A percentile compares a stretch with the other conserved stretches of the same genome.
These are phyloP conservation scores for Excalfactoria chinensis DNA, from an alignment of 2,113 vertebrate genomes.

Conservation along the genomic window DNA sequence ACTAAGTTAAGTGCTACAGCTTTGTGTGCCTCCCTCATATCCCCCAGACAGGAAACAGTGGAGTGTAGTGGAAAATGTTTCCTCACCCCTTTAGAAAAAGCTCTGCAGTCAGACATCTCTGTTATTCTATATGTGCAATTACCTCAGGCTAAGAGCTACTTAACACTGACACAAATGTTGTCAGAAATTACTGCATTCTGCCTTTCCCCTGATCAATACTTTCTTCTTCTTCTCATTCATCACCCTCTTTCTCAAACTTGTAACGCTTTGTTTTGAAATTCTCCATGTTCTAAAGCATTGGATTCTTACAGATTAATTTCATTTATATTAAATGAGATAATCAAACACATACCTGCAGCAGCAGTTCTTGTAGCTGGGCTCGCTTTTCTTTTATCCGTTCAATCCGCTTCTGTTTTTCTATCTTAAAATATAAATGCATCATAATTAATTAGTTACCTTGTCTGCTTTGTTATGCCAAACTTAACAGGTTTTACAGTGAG, in stretches of 20 bases:
- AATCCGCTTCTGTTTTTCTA: conserved; percentile 88
- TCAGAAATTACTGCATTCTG: background rate
- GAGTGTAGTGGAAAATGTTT: background rate
- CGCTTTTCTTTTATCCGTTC: conserved; percentile 89
- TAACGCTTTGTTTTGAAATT: background rate
- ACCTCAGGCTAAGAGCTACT: background rate
- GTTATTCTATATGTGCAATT: background rate
- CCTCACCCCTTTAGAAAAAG: background rate
- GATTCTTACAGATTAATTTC: background rate
- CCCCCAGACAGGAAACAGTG: background rate
- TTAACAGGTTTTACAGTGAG: background rate
- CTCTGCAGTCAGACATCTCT: background rate
- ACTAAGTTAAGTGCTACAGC: background rate
- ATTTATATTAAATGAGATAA: background rate
- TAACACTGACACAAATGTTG: background rate
- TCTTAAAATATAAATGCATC: conserved; percentile 72
- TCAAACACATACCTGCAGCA: conserved; percentile 84
- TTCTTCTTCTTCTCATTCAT: background rate
- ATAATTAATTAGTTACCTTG: background rate
- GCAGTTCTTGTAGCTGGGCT: conserved; percentile 86
- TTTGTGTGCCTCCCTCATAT: background rate
- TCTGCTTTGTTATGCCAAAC: background rate
- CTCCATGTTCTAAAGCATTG: background rate
- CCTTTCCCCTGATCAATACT: background rate
- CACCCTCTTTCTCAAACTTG: background rate